A percentile compares a stretch with the other conserved stretches of the same genome.
Evolutionary conservation across 2,797 vertebrate genomes (phyloP).

Genomic region (Amphiprion clarkii): DNA sequence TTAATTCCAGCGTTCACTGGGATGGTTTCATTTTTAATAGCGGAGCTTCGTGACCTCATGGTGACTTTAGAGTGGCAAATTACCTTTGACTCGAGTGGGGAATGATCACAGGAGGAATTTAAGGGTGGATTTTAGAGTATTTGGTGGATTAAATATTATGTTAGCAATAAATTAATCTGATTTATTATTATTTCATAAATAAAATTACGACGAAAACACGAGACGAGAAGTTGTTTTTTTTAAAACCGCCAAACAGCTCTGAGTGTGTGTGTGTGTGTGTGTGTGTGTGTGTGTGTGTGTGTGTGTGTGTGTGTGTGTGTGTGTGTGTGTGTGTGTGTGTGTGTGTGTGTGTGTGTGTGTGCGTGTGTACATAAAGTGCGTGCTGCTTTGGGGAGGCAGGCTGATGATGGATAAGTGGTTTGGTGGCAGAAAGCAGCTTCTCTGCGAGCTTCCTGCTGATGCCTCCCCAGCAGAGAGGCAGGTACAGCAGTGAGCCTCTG

Average conservation of each 20-base stretch:
- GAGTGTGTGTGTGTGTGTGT: not conserved
- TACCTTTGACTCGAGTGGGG: not conserved
- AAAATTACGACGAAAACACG: not conserved
- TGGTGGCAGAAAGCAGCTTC: conserved; percentile 24
- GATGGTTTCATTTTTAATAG: not conserved
- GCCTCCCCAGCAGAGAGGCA: conserved; percentile 16
- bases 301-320: no score
- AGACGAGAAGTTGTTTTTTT: not conserved
- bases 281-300: not conserved
- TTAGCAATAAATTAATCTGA: not conserved
- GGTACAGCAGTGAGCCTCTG: conserved; percentile 28
- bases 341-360: conserved; percentile 5
- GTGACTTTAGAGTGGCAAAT: conserved; percentile 22
- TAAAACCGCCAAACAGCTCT: no score
- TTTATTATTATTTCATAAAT: not conserved
- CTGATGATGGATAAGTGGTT: conserved; percentile 42
- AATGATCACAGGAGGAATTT: not conserved
- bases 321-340: conserved; percentile 2
- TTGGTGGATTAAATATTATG: not conserved
- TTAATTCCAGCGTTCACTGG: not conserved
- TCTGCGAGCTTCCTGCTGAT: not conserved
- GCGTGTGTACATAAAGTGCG: conserved; percentile 10
- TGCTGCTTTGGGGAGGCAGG: conserved; percentile 13
- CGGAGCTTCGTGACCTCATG: conserved; percentile 29
- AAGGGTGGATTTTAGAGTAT: not conserved